Conservation (phyloP, 2,113 vertebrate genomes). For the Xiphophorus hellerii region DNA sequence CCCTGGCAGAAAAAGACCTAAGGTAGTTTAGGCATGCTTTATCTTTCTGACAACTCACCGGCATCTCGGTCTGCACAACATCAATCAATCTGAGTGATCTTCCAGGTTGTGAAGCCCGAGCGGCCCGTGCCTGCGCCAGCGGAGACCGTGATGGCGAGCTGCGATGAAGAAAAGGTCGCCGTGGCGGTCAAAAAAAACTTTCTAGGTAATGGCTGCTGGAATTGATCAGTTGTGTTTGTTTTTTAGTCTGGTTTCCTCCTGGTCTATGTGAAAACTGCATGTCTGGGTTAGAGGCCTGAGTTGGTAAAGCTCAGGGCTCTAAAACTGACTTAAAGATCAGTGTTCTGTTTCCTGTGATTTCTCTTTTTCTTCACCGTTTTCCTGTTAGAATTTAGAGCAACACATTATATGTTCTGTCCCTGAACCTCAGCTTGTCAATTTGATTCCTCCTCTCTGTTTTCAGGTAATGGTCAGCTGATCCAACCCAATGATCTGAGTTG, state of each 20-base stretch:
- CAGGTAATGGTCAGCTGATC: constrained; percentile 67
- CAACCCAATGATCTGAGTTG: constrained; percentile 56
- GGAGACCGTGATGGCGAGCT: constrained; percentile 49
- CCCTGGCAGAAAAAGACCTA: constrained; percentile 19
- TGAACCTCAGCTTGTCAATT: constrained; percentile 34
- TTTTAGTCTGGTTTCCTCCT: background rate
- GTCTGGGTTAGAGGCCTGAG: constrained; percentile 20
- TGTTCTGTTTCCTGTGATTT: constrained; percentile 54
- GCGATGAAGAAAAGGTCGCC: constrained; percentile 51
- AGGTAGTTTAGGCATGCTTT: constrained; percentile 18
- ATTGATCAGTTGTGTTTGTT: background rate
- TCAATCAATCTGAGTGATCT: background rate
- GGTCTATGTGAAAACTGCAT: constrained; percentile 10
- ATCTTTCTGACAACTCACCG: background rate
- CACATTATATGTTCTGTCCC: constrained; percentile 44
- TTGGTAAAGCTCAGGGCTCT: constrained; percentile 7
- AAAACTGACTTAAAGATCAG: constrained; percentile 29
- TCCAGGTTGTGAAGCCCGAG: constrained; percentile 41
- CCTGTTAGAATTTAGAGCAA: background rate
- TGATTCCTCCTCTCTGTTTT: constrained; percentile 9
- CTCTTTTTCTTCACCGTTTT: constrained; percentile 1
- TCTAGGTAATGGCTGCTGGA: constrained; percentile 53
- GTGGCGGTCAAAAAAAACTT: constrained; percentile 69
- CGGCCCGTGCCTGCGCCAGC: constrained; percentile 29
- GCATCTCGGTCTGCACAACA: background rate